phyloP scores from a whole-genome alignment of 2,888 invertebrate species.

The Drosophila acutilabella region DNA sequence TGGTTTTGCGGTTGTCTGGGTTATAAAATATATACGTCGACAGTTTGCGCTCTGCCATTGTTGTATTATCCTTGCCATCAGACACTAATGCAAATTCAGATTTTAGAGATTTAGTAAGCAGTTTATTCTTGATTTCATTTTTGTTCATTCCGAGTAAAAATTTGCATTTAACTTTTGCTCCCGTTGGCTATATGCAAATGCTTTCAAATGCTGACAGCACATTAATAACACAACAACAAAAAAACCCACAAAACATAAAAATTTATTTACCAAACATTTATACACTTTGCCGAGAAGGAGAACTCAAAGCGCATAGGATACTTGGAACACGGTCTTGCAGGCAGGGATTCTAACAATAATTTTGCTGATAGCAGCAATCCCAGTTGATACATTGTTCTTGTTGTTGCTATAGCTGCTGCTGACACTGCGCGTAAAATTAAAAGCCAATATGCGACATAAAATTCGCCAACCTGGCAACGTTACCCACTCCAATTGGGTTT shows the following conservation, averaged over 20 bases:
- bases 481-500: slow-evolving; percentile 30
- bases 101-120: slow-evolving; percentile 36
- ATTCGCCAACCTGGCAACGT: slow-evolving; percentile 66
- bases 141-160: slow-evolving; percentile 19
- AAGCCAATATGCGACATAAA: slow-evolving; percentile 75
- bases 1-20: slow-evolving; percentile 9
- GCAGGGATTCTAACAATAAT: slow-evolving; percentile 62
- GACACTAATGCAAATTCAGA: slow-evolving; percentile 44
- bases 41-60: slow-evolving; percentile 42
- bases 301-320: slow-evolving; percentile 11
- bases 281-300: background rate
- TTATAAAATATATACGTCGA: slow-evolving; percentile 20
- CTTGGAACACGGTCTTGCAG: slow-evolving; percentile 46
- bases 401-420: slow-evolving; percentile 53
- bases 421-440: slow-evolving; percentile 74
- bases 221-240: slow-evolving; percentile 41
- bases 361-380: slow-evolving; percentile 62
- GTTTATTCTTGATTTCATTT: slow-evolving; percentile 40
- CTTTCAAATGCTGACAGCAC: slow-evolving; percentile 36
- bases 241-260: slow-evolving; percentile 34
- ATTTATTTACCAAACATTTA: slow-evolving; percentile 41
- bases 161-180: slow-evolving; percentile 31
- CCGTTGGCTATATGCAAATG: slow-evolving; percentile 36
- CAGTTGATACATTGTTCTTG: slow-evolving; percentile 11
- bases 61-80: slow-evolving; percentile 29